Base-by-base conservation (phyloP, 2,797 vertebrate species). In the Enteromius fasciolatus region DNA sequence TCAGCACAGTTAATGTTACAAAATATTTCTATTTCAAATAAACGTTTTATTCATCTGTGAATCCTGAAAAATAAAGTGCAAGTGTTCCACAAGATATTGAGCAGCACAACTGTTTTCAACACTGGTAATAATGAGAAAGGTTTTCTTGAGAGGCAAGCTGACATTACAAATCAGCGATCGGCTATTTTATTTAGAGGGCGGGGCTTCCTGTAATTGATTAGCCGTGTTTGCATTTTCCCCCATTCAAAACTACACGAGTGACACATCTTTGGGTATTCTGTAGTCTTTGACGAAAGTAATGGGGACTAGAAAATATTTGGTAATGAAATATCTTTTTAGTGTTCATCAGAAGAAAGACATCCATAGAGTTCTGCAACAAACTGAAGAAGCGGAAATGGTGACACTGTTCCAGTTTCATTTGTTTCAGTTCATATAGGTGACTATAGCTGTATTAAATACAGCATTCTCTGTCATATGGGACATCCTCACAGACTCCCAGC, bases 401-500 rank as follows among this genome's bases (percentile, higher is more conserved):
- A 25, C 54, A 15, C 12, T 28, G 6, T 3, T 14, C 59, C 25
- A 3, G 1, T 28, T n/a, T n/a, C n/a, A n/a, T 54, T 54, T 36
- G 31, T n/a, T 52, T 54, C 46, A 67, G 73, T 57, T 28, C 70
- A 57, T 41, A 36, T 66, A 14, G n/a, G 20, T 25, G 39, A 28
- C n/a, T 39, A 61, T 15, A 6, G 3, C 4, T 9, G 54, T 72
- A 78, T 75, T 39, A 44, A 79, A 83, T 66, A 54, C 28, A n/a
- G 9, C 3, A 4, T 28, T 36, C 25, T 61, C 17, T 67, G 73
- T 68, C 28, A 4, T 63, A 61, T 33, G 7, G 8, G 33, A 33
- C 7, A 72, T 44, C 17, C 23, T 72, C 41, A n/a, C 18, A 31
- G 36, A n/a, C 31, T 64, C 33, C 15, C 54, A 41, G 31, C 68